Conservation (phyloP, 2,888 invertebrate genomes). For the Carterocephalus palaemon region DNA sequence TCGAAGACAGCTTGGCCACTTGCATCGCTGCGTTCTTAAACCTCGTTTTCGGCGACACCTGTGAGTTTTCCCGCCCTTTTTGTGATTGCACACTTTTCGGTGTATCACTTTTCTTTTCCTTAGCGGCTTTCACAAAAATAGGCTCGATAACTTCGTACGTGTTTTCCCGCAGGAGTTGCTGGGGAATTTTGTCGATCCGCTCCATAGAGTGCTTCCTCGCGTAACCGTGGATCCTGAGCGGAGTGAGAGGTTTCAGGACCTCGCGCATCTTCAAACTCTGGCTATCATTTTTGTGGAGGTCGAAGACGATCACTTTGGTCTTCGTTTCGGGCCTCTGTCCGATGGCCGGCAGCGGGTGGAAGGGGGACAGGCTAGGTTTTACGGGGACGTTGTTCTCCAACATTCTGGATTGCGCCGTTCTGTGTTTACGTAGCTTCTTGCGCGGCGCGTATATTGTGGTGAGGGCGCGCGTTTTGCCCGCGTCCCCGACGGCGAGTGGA, state of each 20-base stretch:
- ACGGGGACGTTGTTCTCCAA: conserved; percentile 59
- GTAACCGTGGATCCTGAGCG: conserved; percentile 56
- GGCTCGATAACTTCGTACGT: conserved; percentile 72
- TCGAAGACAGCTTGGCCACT: conserved; percentile 59
- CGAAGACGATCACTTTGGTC: conserved; percentile 65
- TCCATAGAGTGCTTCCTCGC: conserved; percentile 49
- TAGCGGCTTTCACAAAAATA: conserved; percentile 50
- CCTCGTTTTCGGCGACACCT: conserved; percentile 60
- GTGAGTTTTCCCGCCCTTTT: conserved; percentile 31
- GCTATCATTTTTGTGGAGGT: conserved; percentile 46
- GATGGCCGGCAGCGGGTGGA: conserved; percentile 71
- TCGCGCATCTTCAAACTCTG: conserved; percentile 51
- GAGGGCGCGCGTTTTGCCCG: conserved; percentile 65
- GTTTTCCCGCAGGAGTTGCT: conserved; percentile 64
- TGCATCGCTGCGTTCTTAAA: conserved; percentile 68
- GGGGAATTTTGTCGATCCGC: conserved; percentile 47
- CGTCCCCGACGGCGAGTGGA: conserved; percentile 64
- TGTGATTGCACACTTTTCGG: conserved; percentile 26
- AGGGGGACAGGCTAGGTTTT: conserved; percentile 63
- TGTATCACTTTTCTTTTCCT: conserved; percentile 39
- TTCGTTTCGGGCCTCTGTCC: conserved; percentile 58
- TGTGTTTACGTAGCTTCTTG: conserved; percentile 60
- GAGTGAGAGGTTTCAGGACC: conserved; percentile 65
- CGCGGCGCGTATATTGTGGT: conserved; percentile 72
- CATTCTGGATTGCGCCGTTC: conserved; percentile 67